Conservation (phyloP, 2,797 vertebrate genomes). For the Eulemur rubriventer region DNA sequence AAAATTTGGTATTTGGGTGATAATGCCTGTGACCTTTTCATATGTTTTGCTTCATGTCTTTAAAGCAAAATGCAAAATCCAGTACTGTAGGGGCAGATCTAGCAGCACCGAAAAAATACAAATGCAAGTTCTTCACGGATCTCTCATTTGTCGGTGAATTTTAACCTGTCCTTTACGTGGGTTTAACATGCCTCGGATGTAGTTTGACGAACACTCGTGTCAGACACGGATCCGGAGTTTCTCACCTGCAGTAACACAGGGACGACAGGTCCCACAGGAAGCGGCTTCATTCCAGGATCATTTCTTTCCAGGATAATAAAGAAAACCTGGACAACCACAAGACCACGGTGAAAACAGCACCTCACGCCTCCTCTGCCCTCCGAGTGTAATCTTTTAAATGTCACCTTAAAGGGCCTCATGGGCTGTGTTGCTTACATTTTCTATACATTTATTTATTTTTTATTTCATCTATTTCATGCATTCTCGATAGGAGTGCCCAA, state of each 20-base stretch:
- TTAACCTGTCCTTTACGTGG: accelerated
- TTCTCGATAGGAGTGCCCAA: background rate
- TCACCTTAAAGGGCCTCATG: accelerated
- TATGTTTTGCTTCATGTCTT: background rate
- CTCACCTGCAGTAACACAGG: accelerated
- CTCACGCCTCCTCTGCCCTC: background rate
- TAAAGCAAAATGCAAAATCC: background rate
- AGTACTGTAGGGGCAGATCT: accelerated
- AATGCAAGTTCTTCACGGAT: accelerated
- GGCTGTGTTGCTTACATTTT: accelerated
- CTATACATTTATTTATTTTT: background rate
- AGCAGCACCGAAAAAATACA: accelerated
- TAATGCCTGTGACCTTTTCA: background rate
- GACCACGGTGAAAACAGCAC: accelerated
- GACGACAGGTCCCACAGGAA: accelerated
- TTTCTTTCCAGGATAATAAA: accelerated
- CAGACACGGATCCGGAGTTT: background rate
- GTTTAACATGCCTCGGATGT: accelerated
- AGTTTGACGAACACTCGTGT: accelerated
- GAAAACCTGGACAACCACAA: accelerated
- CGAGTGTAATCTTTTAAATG: accelerated
- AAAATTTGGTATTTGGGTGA: background rate
- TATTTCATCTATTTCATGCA: background rate
- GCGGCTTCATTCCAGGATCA: accelerated
- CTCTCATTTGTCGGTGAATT: accelerated